Conservation (phyloP, 2,797 vertebrate species). For the Coccyzus lansbergi region DNA sequence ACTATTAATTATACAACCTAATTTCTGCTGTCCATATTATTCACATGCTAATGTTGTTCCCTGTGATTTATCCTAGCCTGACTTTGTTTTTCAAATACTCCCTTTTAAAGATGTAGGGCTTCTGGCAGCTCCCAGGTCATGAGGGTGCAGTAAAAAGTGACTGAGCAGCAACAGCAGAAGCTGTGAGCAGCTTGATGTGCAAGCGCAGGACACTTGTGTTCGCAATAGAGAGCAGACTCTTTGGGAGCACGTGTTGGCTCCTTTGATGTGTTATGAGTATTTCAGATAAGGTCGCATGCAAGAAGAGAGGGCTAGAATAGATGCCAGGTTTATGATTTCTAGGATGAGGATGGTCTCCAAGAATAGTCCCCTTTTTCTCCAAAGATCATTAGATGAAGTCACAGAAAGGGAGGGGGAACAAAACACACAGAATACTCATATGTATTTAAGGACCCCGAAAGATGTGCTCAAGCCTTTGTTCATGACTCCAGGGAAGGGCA, state of each 20-base stretch:
- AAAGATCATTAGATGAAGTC: background rate
- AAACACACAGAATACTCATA: background rate
- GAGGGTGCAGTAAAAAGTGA: background rate
- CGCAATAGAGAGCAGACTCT: background rate
- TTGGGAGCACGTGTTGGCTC: background rate
- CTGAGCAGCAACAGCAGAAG: background rate
- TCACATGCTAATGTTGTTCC: background rate
- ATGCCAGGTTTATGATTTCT: conserved; percentile 44
- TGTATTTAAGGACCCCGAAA: background rate
- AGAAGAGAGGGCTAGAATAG: background rate
- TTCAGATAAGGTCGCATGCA: background rate
- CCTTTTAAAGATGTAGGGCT: background rate
- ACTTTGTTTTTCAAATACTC: background rate
- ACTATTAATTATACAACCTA: background rate
- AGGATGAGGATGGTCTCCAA: conserved; percentile 7
- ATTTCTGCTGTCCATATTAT: background rate
- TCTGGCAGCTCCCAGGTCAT: background rate
- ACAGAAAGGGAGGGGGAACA: background rate
- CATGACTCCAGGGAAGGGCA: background rate
- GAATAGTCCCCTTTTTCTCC: conserved; percentile 9
- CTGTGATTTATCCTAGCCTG: background rate
- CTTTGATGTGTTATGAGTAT: background rate
- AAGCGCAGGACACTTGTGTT: conserved; percentile 13
- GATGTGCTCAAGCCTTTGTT: background rate
- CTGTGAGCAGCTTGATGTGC: background rate